A percentile compares a stretch with the other conserved stretches of the same genome.
Conservation (phyloP, 2,113 vertebrate genomes). For the Xiphias gladius region DNA sequence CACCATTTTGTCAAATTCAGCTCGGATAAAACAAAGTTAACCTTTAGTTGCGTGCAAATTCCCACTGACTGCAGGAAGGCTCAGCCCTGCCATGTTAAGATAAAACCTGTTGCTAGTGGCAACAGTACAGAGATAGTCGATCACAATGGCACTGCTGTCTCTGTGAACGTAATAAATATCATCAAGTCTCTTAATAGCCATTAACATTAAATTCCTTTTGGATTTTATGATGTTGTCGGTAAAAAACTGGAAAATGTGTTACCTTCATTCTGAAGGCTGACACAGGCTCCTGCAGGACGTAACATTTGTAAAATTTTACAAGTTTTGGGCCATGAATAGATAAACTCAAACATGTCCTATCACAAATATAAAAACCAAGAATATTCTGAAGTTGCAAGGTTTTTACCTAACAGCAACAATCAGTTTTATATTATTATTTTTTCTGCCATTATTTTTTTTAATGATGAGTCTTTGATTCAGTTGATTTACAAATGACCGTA, state of each 20-base stretch:
- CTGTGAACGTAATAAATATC: slow-evolving; percentile 44
- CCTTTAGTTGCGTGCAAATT: slow-evolving; percentile 17
- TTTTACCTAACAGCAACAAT: slow-evolving; percentile 7
- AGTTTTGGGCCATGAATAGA: not conserved
- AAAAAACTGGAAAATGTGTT: not conserved
- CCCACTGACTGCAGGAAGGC: slow-evolving; percentile 23
- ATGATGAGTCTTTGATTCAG: not conserved
- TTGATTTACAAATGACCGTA: not conserved
- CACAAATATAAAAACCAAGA: not conserved
- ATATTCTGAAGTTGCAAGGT: not conserved
- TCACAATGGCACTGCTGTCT: slow-evolving; percentile 45
- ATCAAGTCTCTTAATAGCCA: slow-evolving; percentile 11
- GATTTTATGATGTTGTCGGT: not conserved
- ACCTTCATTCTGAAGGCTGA: not conserved
- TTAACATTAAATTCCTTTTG: not conserved
- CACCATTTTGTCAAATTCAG: slow-evolving; percentile 16
- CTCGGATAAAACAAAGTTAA: slow-evolving; percentile 23
- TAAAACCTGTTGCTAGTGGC: slow-evolving; percentile 69
- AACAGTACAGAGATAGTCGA: slow-evolving; percentile 59
- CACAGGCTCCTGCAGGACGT: not conserved
- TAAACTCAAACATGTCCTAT: not conserved
- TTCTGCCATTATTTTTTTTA: not conserved
- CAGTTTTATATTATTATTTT: not conserved
- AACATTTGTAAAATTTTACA: not conserved
- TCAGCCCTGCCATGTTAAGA: slow-evolving; percentile 28